Conservation (phyloP, 1,140 invertebrate genomes). For the Camponotus floridanus region DNA sequence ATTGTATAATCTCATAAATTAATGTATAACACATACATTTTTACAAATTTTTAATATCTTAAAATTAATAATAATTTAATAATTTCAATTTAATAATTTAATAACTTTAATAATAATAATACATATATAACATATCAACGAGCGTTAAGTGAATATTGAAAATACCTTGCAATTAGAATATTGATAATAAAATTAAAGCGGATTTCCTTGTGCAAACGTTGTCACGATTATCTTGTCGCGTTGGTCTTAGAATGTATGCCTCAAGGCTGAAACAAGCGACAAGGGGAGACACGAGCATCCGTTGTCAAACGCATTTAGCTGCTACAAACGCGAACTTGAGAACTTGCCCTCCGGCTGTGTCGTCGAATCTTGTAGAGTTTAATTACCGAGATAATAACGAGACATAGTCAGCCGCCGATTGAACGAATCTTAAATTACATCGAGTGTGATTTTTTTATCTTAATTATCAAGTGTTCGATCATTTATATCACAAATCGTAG, state of each 20-base stretch:
- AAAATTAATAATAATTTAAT: not conserved
- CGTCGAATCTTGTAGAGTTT: conserved; percentile 82
- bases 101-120: not conserved
- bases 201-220: conserved; percentile 27
- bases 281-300: conserved; percentile 82
- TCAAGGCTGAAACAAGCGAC: conserved; percentile 75
- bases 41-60: not conserved
- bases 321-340: conserved; percentile 84
- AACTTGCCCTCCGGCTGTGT: conserved; percentile 79
- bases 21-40: not conserved
- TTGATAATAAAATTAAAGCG: conserved; percentile 54
- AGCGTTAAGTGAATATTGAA: not conserved
- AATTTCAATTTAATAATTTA: too few relatives aligned
- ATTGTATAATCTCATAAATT: not conserved
- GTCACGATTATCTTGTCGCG: conserved; percentile 64
- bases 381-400: conserved; percentile 82
- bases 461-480: conserved; percentile 26
- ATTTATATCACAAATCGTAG: not conserved
- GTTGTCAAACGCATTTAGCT: conserved; percentile 86
- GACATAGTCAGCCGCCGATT: conserved; percentile 77
- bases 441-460: conserved; percentile 22
- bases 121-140: not conserved
- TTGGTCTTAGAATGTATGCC: conserved; percentile 65
- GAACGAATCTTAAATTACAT: conserved; percentile 12
- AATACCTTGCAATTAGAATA: not conserved